Conservation (phyloP, 2,113 vertebrate species). For the Enhydra lutris region DNA sequence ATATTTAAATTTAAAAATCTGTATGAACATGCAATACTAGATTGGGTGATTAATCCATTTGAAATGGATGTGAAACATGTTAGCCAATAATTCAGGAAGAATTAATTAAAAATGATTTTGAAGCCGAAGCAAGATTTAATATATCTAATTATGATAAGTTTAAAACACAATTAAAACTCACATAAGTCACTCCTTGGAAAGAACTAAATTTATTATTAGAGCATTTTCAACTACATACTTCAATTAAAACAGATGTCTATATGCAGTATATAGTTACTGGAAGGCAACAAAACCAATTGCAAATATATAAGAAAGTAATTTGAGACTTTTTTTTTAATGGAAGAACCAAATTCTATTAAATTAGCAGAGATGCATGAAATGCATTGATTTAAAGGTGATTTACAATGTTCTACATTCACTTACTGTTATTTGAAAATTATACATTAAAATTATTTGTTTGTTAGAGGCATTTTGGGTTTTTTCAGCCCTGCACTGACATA, state of each 20-base stretch:
- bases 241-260: background rate
- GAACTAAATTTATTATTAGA: constrained; percentile 33
- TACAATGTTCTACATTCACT: background rate
- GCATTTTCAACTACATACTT: background rate
- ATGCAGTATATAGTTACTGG: background rate
- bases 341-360: background rate
- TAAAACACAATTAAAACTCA: constrained; percentile 52
- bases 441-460: background rate
- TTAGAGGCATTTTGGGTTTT: background rate
- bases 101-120: constrained; percentile 63
- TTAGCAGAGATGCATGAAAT: background rate
- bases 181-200: constrained; percentile 17
- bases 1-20: constrained; percentile 42
- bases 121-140: constrained; percentile 55
- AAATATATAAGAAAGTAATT: background rate
- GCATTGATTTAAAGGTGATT: background rate
- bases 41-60: constrained; percentile 51
- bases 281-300: background rate
- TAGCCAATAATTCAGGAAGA: constrained; percentile 43
- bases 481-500: background rate
- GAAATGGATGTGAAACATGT: constrained; percentile 48
- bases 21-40: constrained; percentile 40
- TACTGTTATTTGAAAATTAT: background rate
- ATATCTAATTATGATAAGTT: constrained; percentile 50
- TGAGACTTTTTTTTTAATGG: background rate